Evolutionary conservation across 2,797 vertebrate species (phyloP).

Genomic region (Heteromormyrus szaboi): DNA sequence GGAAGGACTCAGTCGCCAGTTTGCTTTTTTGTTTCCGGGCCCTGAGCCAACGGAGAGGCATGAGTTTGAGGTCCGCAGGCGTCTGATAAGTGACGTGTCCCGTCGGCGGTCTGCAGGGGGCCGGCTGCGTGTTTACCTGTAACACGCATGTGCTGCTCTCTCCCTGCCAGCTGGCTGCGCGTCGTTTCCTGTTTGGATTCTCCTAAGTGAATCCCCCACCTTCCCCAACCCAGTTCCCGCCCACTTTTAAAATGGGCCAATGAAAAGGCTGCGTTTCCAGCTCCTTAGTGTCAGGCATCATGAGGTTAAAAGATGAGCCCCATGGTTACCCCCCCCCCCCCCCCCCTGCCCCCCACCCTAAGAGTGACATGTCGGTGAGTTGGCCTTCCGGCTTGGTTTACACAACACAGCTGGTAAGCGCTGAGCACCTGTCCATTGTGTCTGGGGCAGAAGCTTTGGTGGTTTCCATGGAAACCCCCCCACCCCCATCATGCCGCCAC

Average conservation of each 20-base stretch:
- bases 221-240: background rate
- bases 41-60: background rate
- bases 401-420: slow-evolving; percentile 37
- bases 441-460: background rate
- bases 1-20: slow-evolving; percentile 7
- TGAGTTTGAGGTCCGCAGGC: background rate
- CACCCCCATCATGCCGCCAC: no score
- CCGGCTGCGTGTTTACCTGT: background rate
- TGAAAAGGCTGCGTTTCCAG: background rate
- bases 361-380: slow-evolving; percentile 18
- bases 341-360: no score
- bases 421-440: background rate
- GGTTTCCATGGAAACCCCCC: background rate
- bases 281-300: background rate
- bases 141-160: background rate
- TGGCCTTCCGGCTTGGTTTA: slow-evolving; percentile 38
- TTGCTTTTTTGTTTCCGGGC: slow-evolving; percentile 3
- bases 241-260: background rate
- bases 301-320: slow-evolving; percentile 23
- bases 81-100: background rate
- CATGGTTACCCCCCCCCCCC: slow-evolving; percentile 23
- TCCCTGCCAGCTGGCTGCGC: background rate
- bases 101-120: background rate
- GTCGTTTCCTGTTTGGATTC: background rate
- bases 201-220: background rate